These are phyloP conservation scores for Hoplodrina blanda DNA, from an alignment of 2,888 invertebrate species.

Conservation along the genomic window DNA sequence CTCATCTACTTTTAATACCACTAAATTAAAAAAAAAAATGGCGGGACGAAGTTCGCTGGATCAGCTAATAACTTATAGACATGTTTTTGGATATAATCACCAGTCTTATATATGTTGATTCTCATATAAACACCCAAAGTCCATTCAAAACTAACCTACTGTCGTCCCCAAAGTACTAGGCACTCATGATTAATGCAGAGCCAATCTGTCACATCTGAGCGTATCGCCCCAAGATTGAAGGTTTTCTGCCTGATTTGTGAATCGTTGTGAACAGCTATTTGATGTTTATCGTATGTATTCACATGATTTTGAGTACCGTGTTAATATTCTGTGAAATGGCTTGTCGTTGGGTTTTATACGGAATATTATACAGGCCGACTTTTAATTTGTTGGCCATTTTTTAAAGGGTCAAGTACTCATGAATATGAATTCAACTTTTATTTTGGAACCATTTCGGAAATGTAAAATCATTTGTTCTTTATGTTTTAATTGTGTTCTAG, in stretches of 20 bases:
- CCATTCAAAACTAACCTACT: slow-evolving; percentile 45
- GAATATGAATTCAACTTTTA: no score
- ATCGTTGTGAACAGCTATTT: slow-evolving; percentile 47
- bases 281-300: slow-evolving; percentile 52
- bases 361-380: slow-evolving; percentile 12
- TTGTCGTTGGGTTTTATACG: background rate
- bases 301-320: slow-evolving; percentile 39
- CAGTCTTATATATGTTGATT: background rate
- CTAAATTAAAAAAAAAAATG: no score
- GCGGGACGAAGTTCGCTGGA: no score
- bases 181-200: slow-evolving; percentile 80
- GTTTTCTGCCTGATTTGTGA: slow-evolving; percentile 59
- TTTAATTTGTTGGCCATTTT: no score
- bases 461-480: no score
- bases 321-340: slow-evolving; percentile 48
- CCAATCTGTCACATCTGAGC: slow-evolving; percentile 76
- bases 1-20: no score
- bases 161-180: slow-evolving; percentile 62
- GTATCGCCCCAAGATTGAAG: slow-evolving; percentile 51
- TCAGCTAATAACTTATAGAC: no score
- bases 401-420: no score
- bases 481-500: no score
- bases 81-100: no score
- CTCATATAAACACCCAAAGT: background rate
- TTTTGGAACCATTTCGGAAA: no score